Evolutionary conservation across 2,888 invertebrate species (phyloP).

Genomic region (Laothoe populi): DNA sequence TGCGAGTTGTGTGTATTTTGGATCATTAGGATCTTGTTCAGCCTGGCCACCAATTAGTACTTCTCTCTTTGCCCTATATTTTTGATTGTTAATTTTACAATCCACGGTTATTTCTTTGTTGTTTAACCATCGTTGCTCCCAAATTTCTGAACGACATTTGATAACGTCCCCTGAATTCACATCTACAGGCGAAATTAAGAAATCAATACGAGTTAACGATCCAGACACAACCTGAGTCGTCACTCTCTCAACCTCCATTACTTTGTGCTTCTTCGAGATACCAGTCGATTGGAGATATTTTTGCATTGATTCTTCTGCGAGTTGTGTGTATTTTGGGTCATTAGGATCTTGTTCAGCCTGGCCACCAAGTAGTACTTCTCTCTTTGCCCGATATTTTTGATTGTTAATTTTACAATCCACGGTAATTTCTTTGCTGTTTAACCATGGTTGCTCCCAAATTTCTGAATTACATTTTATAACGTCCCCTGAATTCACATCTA

Average conservation of each 20-base stretch:
- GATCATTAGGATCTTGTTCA: constrained; percentile 38
- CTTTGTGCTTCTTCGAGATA: constrained; percentile 28
- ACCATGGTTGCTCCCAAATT: constrained; percentile 86
- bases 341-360: constrained; percentile 37
- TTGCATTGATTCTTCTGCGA: constrained; percentile 37
- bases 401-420: constrained; percentile 38
- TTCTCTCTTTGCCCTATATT: constrained; percentile 6
- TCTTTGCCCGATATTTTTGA: not conserved
- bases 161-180: not conserved
- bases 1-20: constrained; percentile 34
- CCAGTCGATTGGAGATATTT: constrained; percentile 33
- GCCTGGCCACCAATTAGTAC: constrained; percentile 30
- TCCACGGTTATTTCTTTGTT: constrained; percentile 43
- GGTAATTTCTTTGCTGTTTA: constrained; percentile 59
- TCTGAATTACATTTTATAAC: constrained; percentile 64
- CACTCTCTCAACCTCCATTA: constrained; percentile 57
- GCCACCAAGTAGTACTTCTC: constrained; percentile 32
- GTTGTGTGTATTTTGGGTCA: constrained; percentile 33
- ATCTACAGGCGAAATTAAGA: constrained; percentile 27
- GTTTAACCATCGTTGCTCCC: constrained; percentile 41
- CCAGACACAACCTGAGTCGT: constrained; percentile 76
- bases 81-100: constrained; percentile 37
- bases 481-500: constrained; percentile 40
- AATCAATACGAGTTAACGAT: constrained; percentile 66
- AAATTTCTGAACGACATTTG: constrained; percentile 40